Conservation (phyloP, 2,888 invertebrate species). For the Galeruca laticollis region DNA sequence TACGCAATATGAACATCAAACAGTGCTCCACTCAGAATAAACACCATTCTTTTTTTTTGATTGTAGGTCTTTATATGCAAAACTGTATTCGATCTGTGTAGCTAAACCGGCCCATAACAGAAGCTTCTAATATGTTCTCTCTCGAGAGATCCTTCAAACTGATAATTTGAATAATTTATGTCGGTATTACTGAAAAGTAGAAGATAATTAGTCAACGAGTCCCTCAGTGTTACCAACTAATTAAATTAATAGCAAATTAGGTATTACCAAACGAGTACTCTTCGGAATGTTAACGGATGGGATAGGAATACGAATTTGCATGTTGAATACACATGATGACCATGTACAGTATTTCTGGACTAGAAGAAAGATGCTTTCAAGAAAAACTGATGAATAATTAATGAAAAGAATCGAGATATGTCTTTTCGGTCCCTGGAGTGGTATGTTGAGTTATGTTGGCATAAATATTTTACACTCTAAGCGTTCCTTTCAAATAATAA, state of each 20-base stretch:
- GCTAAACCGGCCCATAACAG: conserved; percentile 28
- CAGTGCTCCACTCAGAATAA: too few relatives aligned
- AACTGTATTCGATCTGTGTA: background rate
- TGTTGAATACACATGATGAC: conserved; percentile 46
- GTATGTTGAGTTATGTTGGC: conserved; percentile 19
- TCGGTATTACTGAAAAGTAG: conserved; percentile 45
- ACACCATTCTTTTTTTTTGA: too few relatives aligned
- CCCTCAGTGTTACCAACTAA: conserved; percentile 49
- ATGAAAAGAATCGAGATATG: conserved; percentile 19
- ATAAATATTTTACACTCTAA: conserved; percentile 23
- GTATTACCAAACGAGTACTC: conserved; percentile 43
- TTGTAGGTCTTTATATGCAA: background rate
- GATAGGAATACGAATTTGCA: conserved; percentile 45
- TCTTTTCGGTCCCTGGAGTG: conserved; percentile 19
- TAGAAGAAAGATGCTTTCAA: conserved; percentile 31
- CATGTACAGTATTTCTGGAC: conserved; percentile 41
- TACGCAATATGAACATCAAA: too few relatives aligned
- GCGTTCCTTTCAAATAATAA: background rate
- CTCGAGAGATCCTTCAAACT: conserved; percentile 42
- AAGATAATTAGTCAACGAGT: conserved; percentile 48
- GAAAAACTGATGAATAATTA: conserved; percentile 34
- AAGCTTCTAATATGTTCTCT: conserved; percentile 47
- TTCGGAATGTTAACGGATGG: conserved; percentile 42
- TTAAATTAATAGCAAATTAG: conserved; percentile 50
- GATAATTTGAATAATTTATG: conserved; percentile 46